phyloP scores from a whole-genome alignment of 2,888 invertebrate species.

The Eurytoma adleriae region DNA sequence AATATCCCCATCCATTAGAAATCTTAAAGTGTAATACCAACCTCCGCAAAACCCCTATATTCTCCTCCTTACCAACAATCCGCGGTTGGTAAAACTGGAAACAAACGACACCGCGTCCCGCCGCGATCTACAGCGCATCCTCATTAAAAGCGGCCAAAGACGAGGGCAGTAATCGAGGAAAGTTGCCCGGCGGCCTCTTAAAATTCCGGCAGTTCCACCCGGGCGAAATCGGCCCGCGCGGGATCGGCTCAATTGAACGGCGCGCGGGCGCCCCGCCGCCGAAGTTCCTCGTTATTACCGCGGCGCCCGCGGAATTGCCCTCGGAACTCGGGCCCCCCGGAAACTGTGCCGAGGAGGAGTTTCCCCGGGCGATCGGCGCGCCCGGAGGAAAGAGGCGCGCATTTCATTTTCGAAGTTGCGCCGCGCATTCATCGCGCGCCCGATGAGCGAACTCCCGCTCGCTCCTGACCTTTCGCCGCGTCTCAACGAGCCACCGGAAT shows the following conservation, averaged over 20 bases:
- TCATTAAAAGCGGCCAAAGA: too few relatives aligned
- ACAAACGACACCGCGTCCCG: too few relatives aligned
- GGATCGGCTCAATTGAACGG: constrained; percentile 37
- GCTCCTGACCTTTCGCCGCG: not conserved
- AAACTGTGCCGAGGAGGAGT: constrained; percentile 29
- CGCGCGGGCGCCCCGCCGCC: not conserved
- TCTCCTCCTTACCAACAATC: too few relatives aligned
- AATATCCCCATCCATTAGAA: too few relatives aligned
- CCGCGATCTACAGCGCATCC: too few relatives aligned
- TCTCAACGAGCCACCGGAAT: constrained; percentile 29
- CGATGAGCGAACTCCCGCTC: not conserved
- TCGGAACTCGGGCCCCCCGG: constrained; percentile 29
- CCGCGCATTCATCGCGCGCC: not conserved
- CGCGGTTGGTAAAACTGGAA: too few relatives aligned
- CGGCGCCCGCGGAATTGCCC: constrained; percentile 6
- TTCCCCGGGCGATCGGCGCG: constrained; percentile 16
- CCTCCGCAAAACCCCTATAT: too few relatives aligned
- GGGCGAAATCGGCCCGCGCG: too few relatives aligned
- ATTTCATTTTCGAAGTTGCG: constrained; percentile 36
- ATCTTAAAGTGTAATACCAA: too few relatives aligned
- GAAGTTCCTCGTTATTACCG: constrained; percentile 43
- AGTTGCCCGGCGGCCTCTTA: too few relatives aligned
- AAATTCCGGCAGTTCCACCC: too few relatives aligned
- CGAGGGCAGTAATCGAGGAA: too few relatives aligned
- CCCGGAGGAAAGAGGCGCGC: constrained; percentile 24